phyloP scores from a whole-genome alignment of 2,113 vertebrate species.

The Tapirus terrestris region DNA sequence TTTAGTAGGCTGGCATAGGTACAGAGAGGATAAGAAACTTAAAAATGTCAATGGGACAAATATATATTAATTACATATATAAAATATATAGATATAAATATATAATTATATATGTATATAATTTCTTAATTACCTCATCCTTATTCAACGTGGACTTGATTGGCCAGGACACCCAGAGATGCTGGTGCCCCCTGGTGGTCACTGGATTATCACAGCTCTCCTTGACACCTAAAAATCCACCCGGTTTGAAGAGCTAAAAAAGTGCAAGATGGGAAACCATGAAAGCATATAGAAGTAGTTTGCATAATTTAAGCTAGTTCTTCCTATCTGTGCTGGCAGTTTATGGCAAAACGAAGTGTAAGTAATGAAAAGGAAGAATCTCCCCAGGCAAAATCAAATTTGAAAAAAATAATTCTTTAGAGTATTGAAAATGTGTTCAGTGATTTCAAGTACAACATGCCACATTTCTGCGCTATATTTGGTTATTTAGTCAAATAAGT shows the following conservation, averaged over 20 bases:
- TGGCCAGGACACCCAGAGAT: slow-evolving; percentile 51
- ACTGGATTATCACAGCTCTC: not conserved
- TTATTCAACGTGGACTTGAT: slow-evolving; percentile 36
- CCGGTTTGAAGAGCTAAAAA: not conserved
- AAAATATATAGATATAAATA: not conserved
- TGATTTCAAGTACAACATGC: not conserved
- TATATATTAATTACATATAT: not conserved
- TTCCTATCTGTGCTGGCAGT: not conserved
- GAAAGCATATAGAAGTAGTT: not conserved
- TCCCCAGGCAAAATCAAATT: slow-evolving; percentile 1
- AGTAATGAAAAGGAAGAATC: not conserved
- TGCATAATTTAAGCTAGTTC: slow-evolving; percentile 5
- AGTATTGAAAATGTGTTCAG: not conserved
- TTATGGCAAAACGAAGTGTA: not conserved
- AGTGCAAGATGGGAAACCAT: not conserved
- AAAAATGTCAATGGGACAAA: not conserved
- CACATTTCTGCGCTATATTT: not conserved
- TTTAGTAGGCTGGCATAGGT: not conserved
- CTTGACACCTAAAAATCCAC: slow-evolving; percentile 20
- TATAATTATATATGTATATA: not conserved
- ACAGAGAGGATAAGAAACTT: not conserved
- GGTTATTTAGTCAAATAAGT: not conserved
- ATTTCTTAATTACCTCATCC: slow-evolving; percentile 46
- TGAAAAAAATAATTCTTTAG: not conserved
- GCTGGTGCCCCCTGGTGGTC: slow-evolving; percentile 80